Base-by-base conservation (phyloP, 2,888 invertebrate species). In the Norana najaformis region DNA sequence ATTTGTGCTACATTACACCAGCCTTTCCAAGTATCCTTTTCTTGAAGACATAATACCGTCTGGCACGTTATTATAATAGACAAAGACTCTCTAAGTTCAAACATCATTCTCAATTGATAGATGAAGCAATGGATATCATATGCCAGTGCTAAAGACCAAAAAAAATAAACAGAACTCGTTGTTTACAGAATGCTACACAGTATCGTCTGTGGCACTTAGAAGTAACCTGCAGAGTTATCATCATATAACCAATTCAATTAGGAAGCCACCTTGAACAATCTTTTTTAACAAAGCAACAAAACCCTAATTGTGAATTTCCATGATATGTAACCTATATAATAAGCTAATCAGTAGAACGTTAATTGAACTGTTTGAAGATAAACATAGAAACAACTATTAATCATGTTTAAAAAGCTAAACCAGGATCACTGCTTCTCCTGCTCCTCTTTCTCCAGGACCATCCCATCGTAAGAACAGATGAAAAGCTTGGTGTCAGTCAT, bases 231-330 rank as follows among this genome's bases (percentile, higher is more conserved):
- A n/a, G 69, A 8, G 30, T n/a, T 69, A 69, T 69, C 30, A 69
- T 69, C n/a, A 69, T n/a, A n/a, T n/a, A 69, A 69, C 30, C 30
- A n/a, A 69, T 69, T 69, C 30, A n/a, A 30, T 69, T 69, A n/a
- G 0, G n/a, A 69, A 69, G 3, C 69, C 30, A n/a, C 30, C n/a
- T 69, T 30, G 11, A 69, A 69, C 5, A 69, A n/a, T 53, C 11
- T 14, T 8, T 69, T 69, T 23, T 69, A n/a, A n/a, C n/a, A n/a
- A n/a, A n/a, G n/a, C 3, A 30, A 69, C 69, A 69, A 69, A 69
- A n/a, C n/a, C 69, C 69, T n/a, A n/a, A 69, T 69, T 69, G 69
- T 69, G 69, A n/a, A 69, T 69, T n/a, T n/a, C 69, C 69, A 69
- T 69, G n/a, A 69, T n/a, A 69, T n/a, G 69, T n/a, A 69, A n/a